A percentile compares a stretch with the other conserved stretches of the same genome.
phyloP scores from a whole-genome alignment of 2,888 invertebrate genomes.

The Strigamia crassipes region DNA sequence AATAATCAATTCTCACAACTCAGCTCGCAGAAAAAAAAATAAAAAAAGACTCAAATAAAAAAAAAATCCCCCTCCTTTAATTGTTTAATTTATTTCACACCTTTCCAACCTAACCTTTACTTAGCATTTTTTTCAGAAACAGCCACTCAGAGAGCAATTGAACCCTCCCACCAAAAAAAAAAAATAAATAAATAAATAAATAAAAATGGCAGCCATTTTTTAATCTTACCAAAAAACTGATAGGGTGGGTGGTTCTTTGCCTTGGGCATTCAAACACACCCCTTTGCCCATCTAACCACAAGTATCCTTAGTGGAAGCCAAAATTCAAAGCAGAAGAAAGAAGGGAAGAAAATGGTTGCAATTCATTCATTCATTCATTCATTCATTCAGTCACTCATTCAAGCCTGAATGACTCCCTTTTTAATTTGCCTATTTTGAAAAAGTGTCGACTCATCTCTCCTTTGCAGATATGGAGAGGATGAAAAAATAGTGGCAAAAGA shows the following conservation, averaged over 20 bases:
- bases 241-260: conserved; percentile 25
- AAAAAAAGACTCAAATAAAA: neutral
- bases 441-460: conserved; percentile 45
- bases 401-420: neutral
- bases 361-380: neutral
- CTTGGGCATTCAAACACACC: conserved; percentile 34
- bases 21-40: neutral
- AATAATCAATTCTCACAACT: neutral
- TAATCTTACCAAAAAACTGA: conserved; percentile 2
- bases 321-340: neutral
- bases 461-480: neutral
- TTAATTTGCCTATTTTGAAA: conserved; percentile 8
- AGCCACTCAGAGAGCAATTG: neutral
- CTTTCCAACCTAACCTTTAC: conserved; percentile 12
- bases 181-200: neutral
- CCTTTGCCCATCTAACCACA: conserved; percentile 22
- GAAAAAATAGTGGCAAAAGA: neutral
- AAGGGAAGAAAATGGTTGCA: neutral
- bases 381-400: neutral
- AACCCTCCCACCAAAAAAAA: neutral
- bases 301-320: neutral
- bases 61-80: neutral
- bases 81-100: conserved; percentile 11
- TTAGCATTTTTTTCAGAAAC: neutral
- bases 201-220: neutral